These are phyloP conservation scores for Sminthurides bifidus DNA, from an alignment of 1,140 invertebrate species.

Conservation along the genomic window DNA sequence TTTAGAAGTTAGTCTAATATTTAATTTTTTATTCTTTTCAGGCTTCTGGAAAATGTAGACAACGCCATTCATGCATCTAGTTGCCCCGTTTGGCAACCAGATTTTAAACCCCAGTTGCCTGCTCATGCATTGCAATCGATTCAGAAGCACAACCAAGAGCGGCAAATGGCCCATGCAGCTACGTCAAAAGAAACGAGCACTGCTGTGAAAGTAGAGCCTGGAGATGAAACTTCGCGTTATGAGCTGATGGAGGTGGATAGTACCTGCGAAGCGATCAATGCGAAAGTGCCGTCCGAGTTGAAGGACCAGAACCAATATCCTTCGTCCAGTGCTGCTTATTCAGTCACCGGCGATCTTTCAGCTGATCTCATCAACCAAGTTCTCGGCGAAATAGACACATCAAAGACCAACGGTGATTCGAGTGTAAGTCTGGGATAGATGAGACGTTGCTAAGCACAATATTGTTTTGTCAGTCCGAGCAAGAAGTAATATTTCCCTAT, in stretches of 20 bases:
- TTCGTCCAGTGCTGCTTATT: neutral
- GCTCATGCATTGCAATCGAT: conserved; percentile 41
- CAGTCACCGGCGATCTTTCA: conserved; percentile 3
- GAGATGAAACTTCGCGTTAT: conserved; percentile 15
- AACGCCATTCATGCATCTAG: conserved; percentile 70
- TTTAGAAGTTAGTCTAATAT: neutral
- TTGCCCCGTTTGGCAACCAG: conserved; percentile 87
- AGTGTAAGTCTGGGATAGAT: conserved; percentile 47
- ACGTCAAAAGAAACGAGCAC: conserved; percentile 29
- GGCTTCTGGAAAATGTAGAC: conserved; percentile 71
- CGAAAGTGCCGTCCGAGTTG: neutral
- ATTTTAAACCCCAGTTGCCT: conserved; percentile 63
- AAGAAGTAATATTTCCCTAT: too few relatives aligned
- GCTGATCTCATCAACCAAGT: conserved; percentile 13
- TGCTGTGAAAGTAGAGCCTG: conserved; percentile 28
- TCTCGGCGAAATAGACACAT: conserved; percentile 47
- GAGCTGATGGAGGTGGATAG: too few relatives aligned
- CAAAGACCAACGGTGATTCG: conserved; percentile 62
- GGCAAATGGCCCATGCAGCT: conserved; percentile 21
- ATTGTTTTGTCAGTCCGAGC: too few relatives aligned
- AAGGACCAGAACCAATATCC: neutral
- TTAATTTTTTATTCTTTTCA: conserved; percentile 2
- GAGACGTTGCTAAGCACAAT: too few relatives aligned
- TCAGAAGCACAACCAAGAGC: conserved; percentile 6
- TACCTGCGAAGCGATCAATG: conserved; percentile 13